phyloP scores from a whole-genome alignment of 1,140 invertebrate species.

The Philaenus spumarius region DNA sequence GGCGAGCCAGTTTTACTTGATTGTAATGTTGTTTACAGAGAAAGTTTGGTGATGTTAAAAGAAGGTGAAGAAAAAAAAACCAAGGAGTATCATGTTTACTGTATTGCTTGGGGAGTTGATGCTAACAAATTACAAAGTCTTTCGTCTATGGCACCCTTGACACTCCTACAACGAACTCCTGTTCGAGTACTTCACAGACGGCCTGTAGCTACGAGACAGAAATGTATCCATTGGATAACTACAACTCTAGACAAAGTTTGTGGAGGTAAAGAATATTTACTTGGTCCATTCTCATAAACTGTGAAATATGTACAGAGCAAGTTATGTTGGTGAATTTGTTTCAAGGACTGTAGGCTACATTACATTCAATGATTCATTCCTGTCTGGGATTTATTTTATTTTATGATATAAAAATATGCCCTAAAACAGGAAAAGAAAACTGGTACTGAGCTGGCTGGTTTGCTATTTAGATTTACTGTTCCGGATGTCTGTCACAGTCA shows the following conservation, averaged over 20 bases:
- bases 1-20: too few relatives aligned
- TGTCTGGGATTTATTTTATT: too few relatives aligned
- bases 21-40: too few relatives aligned
- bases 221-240: conserved; percentile 55
- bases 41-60: conserved; percentile 68
- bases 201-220: conserved; percentile 55
- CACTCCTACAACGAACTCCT: conserved; percentile 68
- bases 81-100: conserved; percentile 77
- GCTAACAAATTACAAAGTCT: conserved; percentile 47
- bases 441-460: too few relatives aligned
- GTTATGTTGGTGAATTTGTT: neutral
- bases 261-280: conserved; percentile 3
- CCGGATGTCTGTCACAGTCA: too few relatives aligned
- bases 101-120: conserved; percentile 44
- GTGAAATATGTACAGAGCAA: neutral
- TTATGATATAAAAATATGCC: too few relatives aligned
- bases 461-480: too few relatives aligned
- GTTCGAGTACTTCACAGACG: conserved; percentile 78
- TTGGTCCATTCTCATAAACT: neutral
- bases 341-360: too few relatives aligned
- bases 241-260: conserved; percentile 31
- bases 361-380: too few relatives aligned
- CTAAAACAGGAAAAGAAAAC: too few relatives aligned
- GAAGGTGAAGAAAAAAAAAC: conserved; percentile 78
- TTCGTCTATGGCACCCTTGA: conserved; percentile 40